Evolutionary conservation across 2,888 invertebrate genomes (phyloP).

Genomic region (Lycia hirtaria): DNA sequence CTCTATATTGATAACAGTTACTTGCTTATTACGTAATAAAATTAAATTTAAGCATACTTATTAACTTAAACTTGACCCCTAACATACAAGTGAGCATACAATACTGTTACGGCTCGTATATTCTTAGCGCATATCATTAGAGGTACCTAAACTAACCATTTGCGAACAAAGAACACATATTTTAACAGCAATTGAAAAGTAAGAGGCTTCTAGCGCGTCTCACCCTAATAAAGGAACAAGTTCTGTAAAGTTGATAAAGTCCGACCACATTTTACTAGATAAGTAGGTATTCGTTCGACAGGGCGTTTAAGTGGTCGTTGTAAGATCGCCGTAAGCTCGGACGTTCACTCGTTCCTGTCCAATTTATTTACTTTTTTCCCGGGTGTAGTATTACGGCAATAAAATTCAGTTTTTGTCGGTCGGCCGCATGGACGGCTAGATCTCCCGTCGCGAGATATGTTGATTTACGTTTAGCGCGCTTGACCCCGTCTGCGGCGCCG

Average conservation of each 20-base stretch:
- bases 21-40: too few species aligned
- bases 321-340: slow-evolving; percentile 58
- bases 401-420: slow-evolving; percentile 82
- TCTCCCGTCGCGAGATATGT: slow-evolving; percentile 85
- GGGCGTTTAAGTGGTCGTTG: slow-evolving; percentile 53
- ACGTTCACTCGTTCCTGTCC: slow-evolving; percentile 72
- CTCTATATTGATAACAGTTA: too few species aligned
- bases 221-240: slow-evolving; percentile 36
- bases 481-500: slow-evolving; percentile 81
- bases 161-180: slow-evolving; percentile 30
- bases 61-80: neutral
- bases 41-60: neutral
- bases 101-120: neutral
- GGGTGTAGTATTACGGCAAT: slow-evolving; percentile 81
- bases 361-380: slow-evolving; percentile 80
- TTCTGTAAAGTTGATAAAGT: slow-evolving; percentile 37
- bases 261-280: slow-evolving; percentile 43
- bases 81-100: neutral
- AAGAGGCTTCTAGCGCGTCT: slow-evolving; percentile 27
- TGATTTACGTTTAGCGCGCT: slow-evolving; percentile 85
- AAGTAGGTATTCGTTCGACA: slow-evolving; percentile 49
- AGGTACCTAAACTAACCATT: slow-evolving; percentile 18
- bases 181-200: slow-evolving; percentile 32
- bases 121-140: slow-evolving; percentile 15
- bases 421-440: slow-evolving; percentile 77